Evolutionary conservation across 2,797 vertebrate species (phyloP).

Genomic region (Aplochiton taeniatus): DNA sequence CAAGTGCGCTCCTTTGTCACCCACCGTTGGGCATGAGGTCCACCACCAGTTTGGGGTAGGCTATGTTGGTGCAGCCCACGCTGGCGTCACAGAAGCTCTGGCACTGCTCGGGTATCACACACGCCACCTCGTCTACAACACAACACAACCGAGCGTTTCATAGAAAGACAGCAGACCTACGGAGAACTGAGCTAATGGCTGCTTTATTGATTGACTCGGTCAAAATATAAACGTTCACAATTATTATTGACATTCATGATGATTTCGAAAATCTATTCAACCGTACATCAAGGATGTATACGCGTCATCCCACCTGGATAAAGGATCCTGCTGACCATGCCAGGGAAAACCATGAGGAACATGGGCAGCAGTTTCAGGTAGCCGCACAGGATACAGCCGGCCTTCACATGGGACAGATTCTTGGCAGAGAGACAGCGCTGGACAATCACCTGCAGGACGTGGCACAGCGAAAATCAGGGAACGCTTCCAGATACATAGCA

Average conservation of each 20-base stretch:
- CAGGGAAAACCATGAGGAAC: constrained; percentile 95
- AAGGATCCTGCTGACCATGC: constrained; percentile 95
- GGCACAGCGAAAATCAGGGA: background rate
- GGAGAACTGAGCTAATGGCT: too few relatives aligned
- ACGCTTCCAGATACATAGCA: background rate
- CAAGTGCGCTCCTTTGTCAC: constrained; percentile 21
- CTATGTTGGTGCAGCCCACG: constrained; percentile 92
- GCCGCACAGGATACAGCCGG: constrained; percentile 88
- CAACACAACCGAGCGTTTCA: background rate
- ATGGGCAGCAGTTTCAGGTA: constrained; percentile 94
- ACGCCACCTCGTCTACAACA: constrained; percentile 84
- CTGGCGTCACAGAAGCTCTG: constrained; percentile 67
- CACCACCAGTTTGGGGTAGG: constrained; percentile 91
- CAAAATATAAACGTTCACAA: too few relatives aligned
- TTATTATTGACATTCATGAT: too few relatives aligned
- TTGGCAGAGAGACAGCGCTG: constrained; percentile 94
- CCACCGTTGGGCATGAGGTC: constrained; percentile 93
- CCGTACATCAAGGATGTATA: too few relatives aligned
- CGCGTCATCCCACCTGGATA: constrained; percentile 77
- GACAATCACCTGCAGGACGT: constrained; percentile 85
- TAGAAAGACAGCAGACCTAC: too few relatives aligned
- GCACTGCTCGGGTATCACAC: constrained; percentile 81
- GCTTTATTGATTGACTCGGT: too few relatives aligned
- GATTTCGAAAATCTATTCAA: too few relatives aligned
- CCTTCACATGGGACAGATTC: constrained; percentile 92